phyloP scores from a whole-genome alignment of 2,797 vertebrate species.

The Falco naumanni region DNA sequence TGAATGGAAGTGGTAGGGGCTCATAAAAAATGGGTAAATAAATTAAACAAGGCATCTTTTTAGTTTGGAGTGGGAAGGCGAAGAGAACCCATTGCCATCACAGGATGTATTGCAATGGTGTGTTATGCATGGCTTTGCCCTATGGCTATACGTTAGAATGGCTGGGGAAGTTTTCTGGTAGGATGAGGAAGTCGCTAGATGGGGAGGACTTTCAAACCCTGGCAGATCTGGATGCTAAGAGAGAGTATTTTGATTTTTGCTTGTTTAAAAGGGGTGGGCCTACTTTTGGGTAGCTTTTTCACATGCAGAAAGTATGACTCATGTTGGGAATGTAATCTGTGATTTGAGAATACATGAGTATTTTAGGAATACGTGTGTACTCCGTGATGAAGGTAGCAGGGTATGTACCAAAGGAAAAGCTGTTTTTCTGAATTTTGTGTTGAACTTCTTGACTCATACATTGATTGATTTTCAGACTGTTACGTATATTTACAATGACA shows the following conservation, averaged over 20 bases:
- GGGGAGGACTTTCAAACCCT: neutral
- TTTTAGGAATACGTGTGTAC: conserved; percentile 61
- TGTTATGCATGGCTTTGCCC: neutral
- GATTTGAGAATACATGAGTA: neutral
- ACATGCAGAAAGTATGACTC: conserved; percentile 15
- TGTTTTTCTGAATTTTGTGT: neutral
- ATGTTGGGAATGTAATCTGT: neutral
- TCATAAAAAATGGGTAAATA: neutral
- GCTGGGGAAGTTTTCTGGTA: neutral
- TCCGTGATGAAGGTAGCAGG: conserved; percentile 79
- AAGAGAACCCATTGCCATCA: neutral
- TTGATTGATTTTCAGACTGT: neutral
- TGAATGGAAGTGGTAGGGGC: neutral
- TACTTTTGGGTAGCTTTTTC: neutral
- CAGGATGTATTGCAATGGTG: neutral
- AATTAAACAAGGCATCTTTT: neutral
- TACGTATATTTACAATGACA: neutral
- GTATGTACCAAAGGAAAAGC: neutral
- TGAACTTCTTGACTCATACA: neutral
- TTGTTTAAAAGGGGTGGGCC: neutral
- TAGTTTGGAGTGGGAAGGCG: neutral
- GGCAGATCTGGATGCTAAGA: neutral
- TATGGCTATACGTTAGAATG: fast-evolving
- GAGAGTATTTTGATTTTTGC: neutral
- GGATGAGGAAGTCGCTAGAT: neutral